Evolutionary conservation across 1,140 invertebrate species (phyloP).

Genomic region (Brachionus rotundiformis): DNA sequence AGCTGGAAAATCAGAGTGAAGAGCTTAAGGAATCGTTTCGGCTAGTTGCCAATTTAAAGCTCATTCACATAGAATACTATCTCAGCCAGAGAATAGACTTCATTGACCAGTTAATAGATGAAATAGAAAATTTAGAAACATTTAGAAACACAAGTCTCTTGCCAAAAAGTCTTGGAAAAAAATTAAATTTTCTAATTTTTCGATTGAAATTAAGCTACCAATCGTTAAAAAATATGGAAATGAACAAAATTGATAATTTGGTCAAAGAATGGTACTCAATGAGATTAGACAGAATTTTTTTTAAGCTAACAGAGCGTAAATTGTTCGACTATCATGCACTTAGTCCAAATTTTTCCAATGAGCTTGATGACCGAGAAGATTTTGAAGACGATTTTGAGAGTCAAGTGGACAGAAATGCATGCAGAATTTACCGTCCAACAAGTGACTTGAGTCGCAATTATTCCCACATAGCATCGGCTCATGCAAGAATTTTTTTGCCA

Average conservation of each 20-base stretch:
- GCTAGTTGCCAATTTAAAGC: not conserved
- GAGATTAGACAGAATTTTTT: constrained; percentile 13
- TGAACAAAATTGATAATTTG: not conserved
- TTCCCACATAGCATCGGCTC: not conserved
- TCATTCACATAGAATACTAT: constrained; percentile 17
- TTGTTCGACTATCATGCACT: constrained; percentile 23
- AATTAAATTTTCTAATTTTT: constrained; percentile 18
- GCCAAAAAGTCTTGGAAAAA: not conserved
- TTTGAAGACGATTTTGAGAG: not conserved
- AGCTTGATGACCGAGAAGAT: not conserved
- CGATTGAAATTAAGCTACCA: constrained; percentile 5
- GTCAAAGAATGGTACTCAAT: not conserved
- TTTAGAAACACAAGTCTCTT: not conserved
- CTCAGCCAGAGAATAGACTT: not conserved
- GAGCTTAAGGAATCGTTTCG: not conserved
- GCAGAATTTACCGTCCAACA: constrained; percentile 15
- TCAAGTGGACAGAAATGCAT: not conserved
- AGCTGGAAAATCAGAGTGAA: not conserved
- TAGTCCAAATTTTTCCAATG: not conserved
- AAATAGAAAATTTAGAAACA: not conserved
- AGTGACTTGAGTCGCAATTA: not conserved
- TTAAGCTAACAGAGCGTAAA: constrained; percentile 13
- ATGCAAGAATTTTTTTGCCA: not conserved
- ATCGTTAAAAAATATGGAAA: not conserved
- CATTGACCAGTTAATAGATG: not conserved